Conservation (phyloP, 2,888 invertebrate genomes). For the Phanerotoma sp. region DNA sequence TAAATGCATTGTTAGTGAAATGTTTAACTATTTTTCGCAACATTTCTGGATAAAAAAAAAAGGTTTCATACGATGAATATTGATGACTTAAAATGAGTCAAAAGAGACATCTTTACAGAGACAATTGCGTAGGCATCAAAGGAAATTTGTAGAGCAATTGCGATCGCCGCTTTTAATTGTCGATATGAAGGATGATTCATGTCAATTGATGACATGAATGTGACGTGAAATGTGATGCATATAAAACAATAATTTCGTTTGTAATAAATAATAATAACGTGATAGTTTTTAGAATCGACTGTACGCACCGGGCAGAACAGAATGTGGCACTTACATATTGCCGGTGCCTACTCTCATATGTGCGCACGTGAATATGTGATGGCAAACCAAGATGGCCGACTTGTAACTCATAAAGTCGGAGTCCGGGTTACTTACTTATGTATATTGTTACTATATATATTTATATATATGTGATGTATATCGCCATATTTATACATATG, state of each 20-base stretch:
- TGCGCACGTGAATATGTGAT: conserved; percentile 53
- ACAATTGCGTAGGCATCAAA: too few species aligned
- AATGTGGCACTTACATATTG: conserved; percentile 52
- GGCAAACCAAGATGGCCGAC: conserved; percentile 55
- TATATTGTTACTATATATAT: not conserved
- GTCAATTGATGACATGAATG: not conserved
- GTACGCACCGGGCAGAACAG: conserved; percentile 46
- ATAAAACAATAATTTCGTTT: not conserved
- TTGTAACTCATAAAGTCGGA: conserved; percentile 55
- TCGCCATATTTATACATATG: too few species aligned
- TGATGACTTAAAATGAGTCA: too few species aligned
- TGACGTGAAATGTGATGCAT: too few species aligned
- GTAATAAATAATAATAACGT: not conserved
- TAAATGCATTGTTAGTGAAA: too few species aligned
- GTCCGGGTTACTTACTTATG: conserved; percentile 12
- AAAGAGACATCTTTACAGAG: too few species aligned
- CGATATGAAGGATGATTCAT: conserved; percentile 3
- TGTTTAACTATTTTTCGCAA: too few species aligned
- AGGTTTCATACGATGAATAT: too few species aligned
- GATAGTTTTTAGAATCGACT: conserved; percentile 44
- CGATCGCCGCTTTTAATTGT: conserved; percentile 6
- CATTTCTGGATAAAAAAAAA: too few species aligned
- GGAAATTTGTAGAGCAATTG: not conserved
- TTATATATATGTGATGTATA: too few species aligned
- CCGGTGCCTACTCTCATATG: conserved; percentile 47